Evolutionary conservation across 1,140 invertebrate genomes (phyloP).

Genomic region (Magallana angulata): DNA sequence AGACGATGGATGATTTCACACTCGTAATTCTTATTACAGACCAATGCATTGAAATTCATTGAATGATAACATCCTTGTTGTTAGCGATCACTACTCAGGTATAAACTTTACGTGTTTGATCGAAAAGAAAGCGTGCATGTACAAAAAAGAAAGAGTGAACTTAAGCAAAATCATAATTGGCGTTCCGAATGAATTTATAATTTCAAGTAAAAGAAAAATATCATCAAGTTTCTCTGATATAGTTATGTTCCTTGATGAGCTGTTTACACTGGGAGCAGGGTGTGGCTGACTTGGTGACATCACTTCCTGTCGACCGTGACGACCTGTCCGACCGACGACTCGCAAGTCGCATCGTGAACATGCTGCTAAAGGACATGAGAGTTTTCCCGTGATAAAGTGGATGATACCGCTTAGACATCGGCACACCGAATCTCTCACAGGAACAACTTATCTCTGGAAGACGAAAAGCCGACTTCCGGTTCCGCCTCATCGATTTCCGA

Average conservation of each 20-base stretch:
- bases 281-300: background rate
- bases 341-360: background rate
- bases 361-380: background rate
- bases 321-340: conserved; percentile 1
- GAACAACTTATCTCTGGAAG: conserved; percentile 24
- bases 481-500: conserved; percentile 18
- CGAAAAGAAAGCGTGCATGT: too few relatives aligned
- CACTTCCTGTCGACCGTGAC: background rate
- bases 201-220: background rate
- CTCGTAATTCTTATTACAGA: too few relatives aligned
- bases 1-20: too few relatives aligned
- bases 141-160: too few relatives aligned
- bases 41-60: too few relatives aligned
- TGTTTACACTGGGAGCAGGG: background rate
- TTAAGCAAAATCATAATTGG: too few relatives aligned
- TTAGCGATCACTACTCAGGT: too few relatives aligned
- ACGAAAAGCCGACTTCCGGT: background rate
- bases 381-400: background rate
- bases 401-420: conserved; percentile 2
- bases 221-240: too few relatives aligned
- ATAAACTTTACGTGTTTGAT: too few relatives aligned
- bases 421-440: conserved; percentile 9
- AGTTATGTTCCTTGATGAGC: background rate
- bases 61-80: too few relatives aligned
- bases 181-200: background rate